Evolutionary conservation across 2,113 vertebrate genomes (phyloP).

Genomic region (Pontoporia blainvillei): DNA sequence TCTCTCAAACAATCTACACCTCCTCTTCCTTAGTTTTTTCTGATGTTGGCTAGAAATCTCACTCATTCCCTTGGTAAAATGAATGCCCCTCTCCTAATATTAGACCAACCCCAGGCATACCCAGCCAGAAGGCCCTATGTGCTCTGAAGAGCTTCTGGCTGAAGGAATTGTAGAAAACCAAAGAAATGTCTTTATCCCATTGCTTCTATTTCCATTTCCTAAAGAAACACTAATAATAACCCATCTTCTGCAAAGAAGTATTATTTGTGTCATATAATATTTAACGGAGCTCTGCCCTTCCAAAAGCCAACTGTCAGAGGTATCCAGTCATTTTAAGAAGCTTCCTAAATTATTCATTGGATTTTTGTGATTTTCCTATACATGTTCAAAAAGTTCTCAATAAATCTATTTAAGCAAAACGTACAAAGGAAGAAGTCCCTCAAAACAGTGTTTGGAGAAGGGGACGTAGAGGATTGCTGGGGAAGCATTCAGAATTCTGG

Average conservation of each 20-base stretch:
- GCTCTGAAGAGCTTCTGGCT: neutral
- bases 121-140: too few relatives aligned
- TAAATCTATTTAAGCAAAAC: conserved; percentile 27
- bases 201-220: neutral
- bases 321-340: conserved; percentile 4
- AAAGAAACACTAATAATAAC: conserved; percentile 7
- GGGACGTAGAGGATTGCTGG: neutral
- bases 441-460: neutral
- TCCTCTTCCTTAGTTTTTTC: neutral
- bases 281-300: conserved; percentile 22
- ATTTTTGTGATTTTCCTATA: conserved; percentile 50
- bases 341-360: conserved; percentile 53
- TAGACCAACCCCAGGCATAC: neutral
- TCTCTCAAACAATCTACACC: neutral
- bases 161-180: neutral
- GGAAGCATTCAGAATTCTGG: neutral
- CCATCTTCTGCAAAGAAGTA: conserved; percentile 14
- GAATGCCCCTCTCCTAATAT: neutral
- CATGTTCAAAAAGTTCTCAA: conserved; percentile 18
- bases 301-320: neutral
- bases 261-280: conserved; percentile 37
- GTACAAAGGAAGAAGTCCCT: neutral
- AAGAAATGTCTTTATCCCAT: neutral
- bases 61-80: neutral
- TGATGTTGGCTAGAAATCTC: neutral